Evolutionary conservation across 2,888 invertebrate genomes (phyloP).

Genomic region (Platycheirus albimanus): DNA sequence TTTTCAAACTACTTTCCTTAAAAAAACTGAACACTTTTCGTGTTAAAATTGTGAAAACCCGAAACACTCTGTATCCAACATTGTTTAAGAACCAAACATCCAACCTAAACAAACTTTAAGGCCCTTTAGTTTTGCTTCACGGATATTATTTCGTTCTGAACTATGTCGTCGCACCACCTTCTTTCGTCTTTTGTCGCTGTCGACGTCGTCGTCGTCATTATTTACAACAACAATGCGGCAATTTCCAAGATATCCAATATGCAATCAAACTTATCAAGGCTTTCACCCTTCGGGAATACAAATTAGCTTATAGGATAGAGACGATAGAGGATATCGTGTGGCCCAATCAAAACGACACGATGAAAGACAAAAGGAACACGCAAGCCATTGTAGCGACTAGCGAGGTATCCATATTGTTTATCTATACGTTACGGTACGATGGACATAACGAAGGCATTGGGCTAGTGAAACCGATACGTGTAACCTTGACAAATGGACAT

Average conservation of each 20-base stretch:
- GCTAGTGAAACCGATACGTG: slow-evolving; percentile 22
- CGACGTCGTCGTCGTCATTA: neutral
- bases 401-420: too few species aligned
- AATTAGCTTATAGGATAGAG: slow-evolving; percentile 34
- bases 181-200: too few species aligned
- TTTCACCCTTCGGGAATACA: slow-evolving; percentile 36
- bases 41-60: too few species aligned
- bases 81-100: neutral
- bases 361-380: slow-evolving; percentile 8
- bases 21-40: too few species aligned
- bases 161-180: neutral
- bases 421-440: too few species aligned
- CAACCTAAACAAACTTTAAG: neutral
- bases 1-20: too few species aligned
- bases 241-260: slow-evolving; percentile 27
- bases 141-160: slow-evolving; percentile 1
- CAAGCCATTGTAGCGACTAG: too few species aligned
- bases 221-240: slow-evolving; percentile 24
- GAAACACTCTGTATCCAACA: too few species aligned
- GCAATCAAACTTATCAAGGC: slow-evolving; percentile 38
- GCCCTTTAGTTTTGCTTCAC: slow-evolving; percentile 7
- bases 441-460: slow-evolving; percentile 25
- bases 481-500: slow-evolving; percentile 33
- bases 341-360: slow-evolving; percentile 8
- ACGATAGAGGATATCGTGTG: slow-evolving; percentile 32